These are phyloP conservation scores for Silurus glanis DNA, from an alignment of 2,113 vertebrate species.

Conservation along the genomic window DNA sequence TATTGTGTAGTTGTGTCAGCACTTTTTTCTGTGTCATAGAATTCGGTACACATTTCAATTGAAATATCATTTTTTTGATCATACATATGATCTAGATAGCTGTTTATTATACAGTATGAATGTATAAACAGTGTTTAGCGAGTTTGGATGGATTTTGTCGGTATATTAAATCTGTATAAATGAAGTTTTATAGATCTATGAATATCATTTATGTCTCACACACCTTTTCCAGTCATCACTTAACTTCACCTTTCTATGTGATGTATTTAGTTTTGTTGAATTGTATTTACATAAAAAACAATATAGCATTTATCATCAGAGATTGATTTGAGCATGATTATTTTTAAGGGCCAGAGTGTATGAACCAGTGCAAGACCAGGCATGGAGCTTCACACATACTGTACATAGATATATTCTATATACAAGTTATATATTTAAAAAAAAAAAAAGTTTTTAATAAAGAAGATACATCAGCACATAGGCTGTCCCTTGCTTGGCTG, in stretches of 20 bases:
- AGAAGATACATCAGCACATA: not conserved
- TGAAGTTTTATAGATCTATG: not conserved
- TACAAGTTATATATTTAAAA: too few species aligned
- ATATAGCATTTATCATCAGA: too few species aligned
- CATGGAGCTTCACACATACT: not conserved
- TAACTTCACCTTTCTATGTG: not conserved
- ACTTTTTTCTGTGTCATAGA: not conserved
- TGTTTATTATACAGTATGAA: not conserved
- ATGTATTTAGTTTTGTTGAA: not conserved
- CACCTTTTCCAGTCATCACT: not conserved
- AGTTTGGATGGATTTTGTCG: not conserved
- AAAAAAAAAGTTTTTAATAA: too few species aligned
- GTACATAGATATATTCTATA: too few species aligned
- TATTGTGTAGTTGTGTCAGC: conserved; percentile 34
- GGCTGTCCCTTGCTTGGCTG: not conserved
- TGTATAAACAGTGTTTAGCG: not conserved
- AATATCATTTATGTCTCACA: not conserved
- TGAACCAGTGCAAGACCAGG: not conserved
- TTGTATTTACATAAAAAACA: too few species aligned
- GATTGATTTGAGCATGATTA: not conserved
- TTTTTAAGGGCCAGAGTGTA: not conserved
- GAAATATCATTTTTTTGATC: not conserved
- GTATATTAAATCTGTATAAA: not conserved
- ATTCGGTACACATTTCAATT: not conserved
- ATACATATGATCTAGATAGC: too few species aligned